Evolutionary conservation across 2,888 invertebrate species (phyloP).

Genomic region (Macrostomum cliftonense): DNA sequence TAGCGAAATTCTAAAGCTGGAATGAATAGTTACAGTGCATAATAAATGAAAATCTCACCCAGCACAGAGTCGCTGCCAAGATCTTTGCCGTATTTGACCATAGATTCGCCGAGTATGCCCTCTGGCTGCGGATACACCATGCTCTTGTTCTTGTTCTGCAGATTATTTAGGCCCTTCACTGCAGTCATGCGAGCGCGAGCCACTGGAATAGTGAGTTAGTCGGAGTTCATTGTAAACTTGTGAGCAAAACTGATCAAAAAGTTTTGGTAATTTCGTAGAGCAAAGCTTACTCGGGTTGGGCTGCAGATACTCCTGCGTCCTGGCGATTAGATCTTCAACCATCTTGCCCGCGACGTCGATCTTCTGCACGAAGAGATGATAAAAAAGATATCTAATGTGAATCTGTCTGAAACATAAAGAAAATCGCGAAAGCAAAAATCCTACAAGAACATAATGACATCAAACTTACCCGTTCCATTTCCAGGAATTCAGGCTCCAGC

Average conservation of each 20-base stretch:
- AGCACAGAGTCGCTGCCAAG: slow-evolving; percentile 83
- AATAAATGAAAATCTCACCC: slow-evolving; percentile 51
- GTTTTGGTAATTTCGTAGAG: too few relatives aligned
- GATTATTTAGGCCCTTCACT: slow-evolving; percentile 58
- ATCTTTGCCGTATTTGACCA: slow-evolving; percentile 80
- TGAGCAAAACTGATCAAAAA: slow-evolving; percentile 1
- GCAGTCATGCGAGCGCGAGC: slow-evolving; percentile 43
- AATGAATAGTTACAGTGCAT: too few relatives aligned
- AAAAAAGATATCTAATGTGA: background rate
- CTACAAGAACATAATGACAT: background rate
- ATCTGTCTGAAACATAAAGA: too few relatives aligned
- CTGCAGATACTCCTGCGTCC: slow-evolving; percentile 94
- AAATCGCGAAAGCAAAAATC: too few relatives aligned
- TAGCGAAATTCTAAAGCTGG: too few relatives aligned
- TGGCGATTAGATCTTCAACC: slow-evolving; percentile 81
- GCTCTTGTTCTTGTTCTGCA: slow-evolving; percentile 85
- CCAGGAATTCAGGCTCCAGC: slow-evolving; percentile 88
- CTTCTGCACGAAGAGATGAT: slow-evolving; percentile 57
- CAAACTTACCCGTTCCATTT: slow-evolving; percentile 89
- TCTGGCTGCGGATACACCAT: slow-evolving; percentile 96
- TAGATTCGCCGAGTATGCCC: slow-evolving; percentile 64
- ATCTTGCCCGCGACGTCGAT: slow-evolving; percentile 90
- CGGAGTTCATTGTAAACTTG: slow-evolving; percentile 10
- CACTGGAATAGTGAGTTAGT: slow-evolving; percentile 30
- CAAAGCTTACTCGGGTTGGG: slow-evolving; percentile 65